phyloP scores from a whole-genome alignment of 2,888 invertebrate species.

The Tetranychus piercei region DNA sequence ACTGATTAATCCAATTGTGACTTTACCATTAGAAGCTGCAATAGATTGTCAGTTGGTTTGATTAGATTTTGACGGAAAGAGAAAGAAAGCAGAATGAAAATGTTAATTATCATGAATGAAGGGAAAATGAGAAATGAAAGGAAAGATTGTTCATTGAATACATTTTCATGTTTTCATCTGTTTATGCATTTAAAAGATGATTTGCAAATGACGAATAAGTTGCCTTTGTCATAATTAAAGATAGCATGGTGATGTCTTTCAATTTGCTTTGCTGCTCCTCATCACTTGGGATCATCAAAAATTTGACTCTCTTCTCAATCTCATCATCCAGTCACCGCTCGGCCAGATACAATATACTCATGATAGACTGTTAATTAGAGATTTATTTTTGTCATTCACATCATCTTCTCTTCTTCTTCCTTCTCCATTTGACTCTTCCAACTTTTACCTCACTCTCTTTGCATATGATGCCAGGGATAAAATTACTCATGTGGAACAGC shows the following conservation, averaged over 20 bases:
- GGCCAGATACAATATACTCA: background rate
- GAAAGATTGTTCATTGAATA: too few species aligned
- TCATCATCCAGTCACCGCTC: background rate
- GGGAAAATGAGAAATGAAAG: too few species aligned
- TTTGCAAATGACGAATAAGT: too few species aligned
- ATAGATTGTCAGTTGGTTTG: too few species aligned
- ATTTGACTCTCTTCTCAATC: background rate
- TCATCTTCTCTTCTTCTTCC: background rate
- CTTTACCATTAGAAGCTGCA: too few species aligned
- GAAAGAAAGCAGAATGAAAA: too few species aligned
- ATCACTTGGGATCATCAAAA: background rate
- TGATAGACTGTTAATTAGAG: slow-evolving; percentile 1
- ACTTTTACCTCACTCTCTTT: background rate
- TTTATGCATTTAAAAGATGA: too few species aligned
- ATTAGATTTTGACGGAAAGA: too few species aligned
- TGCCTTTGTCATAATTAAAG: background rate
- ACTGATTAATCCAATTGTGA: too few species aligned
- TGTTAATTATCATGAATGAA: too few species aligned
- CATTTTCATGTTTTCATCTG: too few species aligned
- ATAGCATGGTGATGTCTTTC: background rate
- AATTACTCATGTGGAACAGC: background rate
- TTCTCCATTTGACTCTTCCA: background rate
- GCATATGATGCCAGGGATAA: background rate
- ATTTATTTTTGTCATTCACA: background rate
- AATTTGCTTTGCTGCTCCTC: background rate